These are phyloP conservation scores for Ectemnius lituratus DNA, from an alignment of 2,888 invertebrate species.

Conservation along the genomic window DNA sequence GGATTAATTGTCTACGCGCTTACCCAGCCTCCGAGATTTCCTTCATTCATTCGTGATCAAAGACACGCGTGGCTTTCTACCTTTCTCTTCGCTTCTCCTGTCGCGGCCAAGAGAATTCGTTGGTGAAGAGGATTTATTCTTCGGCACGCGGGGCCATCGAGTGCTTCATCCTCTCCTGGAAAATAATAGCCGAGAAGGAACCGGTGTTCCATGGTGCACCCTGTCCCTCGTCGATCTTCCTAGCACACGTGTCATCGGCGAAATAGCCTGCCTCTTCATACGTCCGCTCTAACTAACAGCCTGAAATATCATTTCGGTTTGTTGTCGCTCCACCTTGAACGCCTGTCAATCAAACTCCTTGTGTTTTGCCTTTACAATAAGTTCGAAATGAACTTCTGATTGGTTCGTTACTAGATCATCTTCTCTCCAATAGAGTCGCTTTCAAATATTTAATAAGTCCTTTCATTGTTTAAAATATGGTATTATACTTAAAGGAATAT, in stretches of 20 bases:
- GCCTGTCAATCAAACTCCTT: not conserved
- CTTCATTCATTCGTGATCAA: constrained; percentile 37
- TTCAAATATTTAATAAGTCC: too few species aligned
- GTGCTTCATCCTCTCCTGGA: constrained; percentile 2
- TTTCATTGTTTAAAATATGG: too few species aligned
- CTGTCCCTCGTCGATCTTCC: constrained; percentile 47
- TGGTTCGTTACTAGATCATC: too few species aligned
- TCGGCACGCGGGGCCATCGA: constrained; percentile 28
- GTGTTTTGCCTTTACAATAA: not conserved
- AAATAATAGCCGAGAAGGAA: constrained; percentile 39
- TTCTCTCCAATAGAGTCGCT: not conserved
- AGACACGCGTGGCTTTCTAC: constrained; percentile 30
- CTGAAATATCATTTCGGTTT: constrained; percentile 42
- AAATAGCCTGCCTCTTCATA: constrained; percentile 38
- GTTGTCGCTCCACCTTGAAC: constrained; percentile 4
- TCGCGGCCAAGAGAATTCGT: constrained; percentile 24
- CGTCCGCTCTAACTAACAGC: constrained; percentile 30
- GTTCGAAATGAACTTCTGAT: too few species aligned
- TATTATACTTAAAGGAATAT: too few species aligned
- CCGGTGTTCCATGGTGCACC: constrained; percentile 36
- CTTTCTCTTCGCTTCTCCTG: not conserved
- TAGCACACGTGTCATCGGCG: constrained; percentile 35
- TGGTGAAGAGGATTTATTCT: constrained; percentile 45
- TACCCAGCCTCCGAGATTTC: constrained; percentile 33
- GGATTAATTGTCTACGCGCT: constrained; percentile 44